Evolutionary conservation across 2,113 vertebrate genomes (phyloP), one percentile per base, ranked within the genome.

Genomic region (Aptenodytes forsteri): DNA sequence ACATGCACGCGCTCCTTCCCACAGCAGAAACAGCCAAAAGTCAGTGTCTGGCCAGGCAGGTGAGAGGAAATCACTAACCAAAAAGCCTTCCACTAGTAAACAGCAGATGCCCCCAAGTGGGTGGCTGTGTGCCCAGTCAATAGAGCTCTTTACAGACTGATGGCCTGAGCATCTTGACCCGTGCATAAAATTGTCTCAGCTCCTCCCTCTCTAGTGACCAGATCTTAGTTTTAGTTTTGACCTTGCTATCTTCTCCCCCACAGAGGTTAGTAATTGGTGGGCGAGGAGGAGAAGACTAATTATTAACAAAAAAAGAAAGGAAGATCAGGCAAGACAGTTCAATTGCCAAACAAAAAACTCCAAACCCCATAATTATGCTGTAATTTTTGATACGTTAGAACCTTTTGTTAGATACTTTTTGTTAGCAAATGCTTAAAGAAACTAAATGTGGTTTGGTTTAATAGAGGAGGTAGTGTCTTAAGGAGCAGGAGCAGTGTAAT

Each of bases 1-100:
- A 7, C 23, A 25, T 1, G 3, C 5, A 25, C 0, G 0, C 5
- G 2, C 6, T 62, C 13, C 40, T 73, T 49, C 9, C 15, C 19
- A 64, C 11, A 52, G 14, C 23, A 67, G 16, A 44, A 91, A 40
- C 2, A 52, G 32, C 3, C 20, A 52, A 76, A 58, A 79, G 2
- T 42, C 46, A 64, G 29, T n/a, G 47, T 42, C 17, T 46, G 22
- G 11, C 7, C 26, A 59, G 16, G 32, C 22, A 47, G 10, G 3
- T 38, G 27, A 64, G 25, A 78, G n/a, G 22, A 65, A 62, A 79
- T 16, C 15, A 21, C 15, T 54, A 64, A 23, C 7, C 5, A 2
- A 70, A 38, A 79, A 42, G 1, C n/a, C 10, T 71, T n/a, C 13
- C 12, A 18, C 4, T 58, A 9, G 36, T 54, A 29, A 67, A 59